Percentiles rank a stretch among this genome's conserved stretches.
Conservation (phyloP, 2,888 invertebrate genomes). For the Erebia ligea region DNA sequence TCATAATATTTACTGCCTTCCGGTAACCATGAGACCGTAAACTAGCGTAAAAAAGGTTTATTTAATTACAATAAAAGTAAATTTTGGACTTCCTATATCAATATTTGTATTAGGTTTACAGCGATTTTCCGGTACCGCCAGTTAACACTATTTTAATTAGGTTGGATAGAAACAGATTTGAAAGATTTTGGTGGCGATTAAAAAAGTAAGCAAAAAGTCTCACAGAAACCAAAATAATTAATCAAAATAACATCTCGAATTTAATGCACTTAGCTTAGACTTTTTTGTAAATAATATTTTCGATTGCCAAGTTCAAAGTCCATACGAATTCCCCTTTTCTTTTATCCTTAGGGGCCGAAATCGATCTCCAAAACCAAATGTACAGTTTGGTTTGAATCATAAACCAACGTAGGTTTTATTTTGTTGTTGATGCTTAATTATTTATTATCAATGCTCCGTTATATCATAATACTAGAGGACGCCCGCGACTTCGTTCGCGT, state of each 20-base stretch:
- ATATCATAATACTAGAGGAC: too few relatives aligned
- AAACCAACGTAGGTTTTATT: too few relatives aligned
- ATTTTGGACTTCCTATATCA: slow-evolving; percentile 12
- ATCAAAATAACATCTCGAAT: background rate
- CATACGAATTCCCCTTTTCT: too few relatives aligned
- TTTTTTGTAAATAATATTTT: background rate
- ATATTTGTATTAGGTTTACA: slow-evolving; percentile 16
- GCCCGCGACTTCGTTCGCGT: too few relatives aligned
- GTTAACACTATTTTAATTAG: slow-evolving; percentile 2
- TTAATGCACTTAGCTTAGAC: background rate
- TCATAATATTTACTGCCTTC: background rate
- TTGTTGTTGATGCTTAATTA: too few relatives aligned
- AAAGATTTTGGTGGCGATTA: background rate
- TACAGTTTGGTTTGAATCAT: too few relatives aligned
- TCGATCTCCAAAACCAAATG: too few relatives aligned
- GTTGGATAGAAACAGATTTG: background rate
- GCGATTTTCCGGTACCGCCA: slow-evolving; percentile 11
- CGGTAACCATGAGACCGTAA: background rate
- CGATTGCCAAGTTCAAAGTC: background rate
- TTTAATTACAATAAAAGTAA: slow-evolving; percentile 3
- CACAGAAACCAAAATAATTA: background rate
- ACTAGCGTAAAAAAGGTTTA: slow-evolving; percentile 12
- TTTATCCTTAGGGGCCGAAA: too few relatives aligned
- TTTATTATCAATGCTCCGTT: too few relatives aligned
- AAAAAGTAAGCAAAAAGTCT: background rate